Evolutionary conservation across 2,888 invertebrate species (phyloP), one percentile per base, ranked within the genome.

Genomic region (Polylopha cassiicola): DNA sequence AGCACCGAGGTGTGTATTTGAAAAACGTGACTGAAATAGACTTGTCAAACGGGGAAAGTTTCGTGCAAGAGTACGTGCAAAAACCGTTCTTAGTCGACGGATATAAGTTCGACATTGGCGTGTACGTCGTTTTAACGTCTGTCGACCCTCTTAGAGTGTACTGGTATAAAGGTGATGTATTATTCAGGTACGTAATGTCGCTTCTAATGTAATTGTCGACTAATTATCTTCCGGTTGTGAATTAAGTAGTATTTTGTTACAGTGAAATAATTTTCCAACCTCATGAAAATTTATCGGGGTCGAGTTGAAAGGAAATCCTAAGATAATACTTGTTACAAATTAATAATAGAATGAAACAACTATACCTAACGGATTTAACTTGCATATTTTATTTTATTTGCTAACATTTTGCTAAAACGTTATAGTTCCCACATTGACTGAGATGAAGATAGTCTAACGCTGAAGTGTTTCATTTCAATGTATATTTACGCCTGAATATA

Each of bases 51-150:
- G 88, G 88, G 17, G 92, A 91, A 36, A 92, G 91, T 33, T 99
- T 99, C 72, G 89, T 98, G 2, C 98, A 98, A 66, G 94, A 97
- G 72, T 99, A 92, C 71, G 87, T 99, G 11, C 91, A 92, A 51
- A 92, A 91, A 47, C 98, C 98, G 3, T 90, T 94, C 54, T 84
- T 99, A 9, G 92, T 99, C 2, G 96, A 96, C 70, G 96, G 95
- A 1, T 90, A 95, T 72, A 98, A 97, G 82, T 99, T 99, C 76
- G 99, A 99, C 77, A 94, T 99, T 70, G 98, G 99, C 4, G 90
- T 99, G 39, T 99, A 99, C 67, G 94, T 95, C 0, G 91, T 93
- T 1, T 80, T 99, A 10, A 98, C 97, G 0, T 98, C 97, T 0
- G 87, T 98, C 1, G 89, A 95, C 73, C 99, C 99, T 1, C 76